These are phyloP conservation scores for Cantharis rufa DNA, from an alignment of 2,888 invertebrate genomes.

Conservation along the genomic window DNA sequence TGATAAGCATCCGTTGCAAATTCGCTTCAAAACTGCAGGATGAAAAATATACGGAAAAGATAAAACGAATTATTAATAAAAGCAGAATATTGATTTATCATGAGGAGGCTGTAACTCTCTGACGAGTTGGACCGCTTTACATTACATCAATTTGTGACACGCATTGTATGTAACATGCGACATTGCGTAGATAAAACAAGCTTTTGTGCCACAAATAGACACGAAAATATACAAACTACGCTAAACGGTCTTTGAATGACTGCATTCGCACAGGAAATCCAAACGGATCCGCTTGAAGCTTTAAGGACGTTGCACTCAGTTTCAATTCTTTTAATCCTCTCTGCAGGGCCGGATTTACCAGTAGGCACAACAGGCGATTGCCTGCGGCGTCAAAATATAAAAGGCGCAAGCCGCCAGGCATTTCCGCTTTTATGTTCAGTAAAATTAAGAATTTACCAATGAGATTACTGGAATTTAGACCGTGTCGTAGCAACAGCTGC, in stretches of 20 bases:
- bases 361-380: no score
- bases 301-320: no score
- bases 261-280: neutral
- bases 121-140: neutral
- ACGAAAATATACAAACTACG: neutral
- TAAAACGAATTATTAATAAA: neutral
- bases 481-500: no score
- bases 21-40: neutral
- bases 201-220: neutral
- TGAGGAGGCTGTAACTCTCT: neutral
- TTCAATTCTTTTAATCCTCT: no score
- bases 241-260: neutral
- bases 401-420: no score
- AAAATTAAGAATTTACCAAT: no score
- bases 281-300: neutral
- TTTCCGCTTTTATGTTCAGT: no score
- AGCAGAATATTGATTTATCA: neutral
- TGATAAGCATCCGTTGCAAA: no score
- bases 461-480: no score
- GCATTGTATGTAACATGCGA: neutral
- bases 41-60: no score
- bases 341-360: no score
- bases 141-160: neutral
- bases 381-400: no score
- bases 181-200: neutral